Percentiles rank a stretch among this genome's conserved stretches.
Evolutionary conservation across 2,113 vertebrate genomes (phyloP).

Genomic region (Petromus typicus): DNA sequence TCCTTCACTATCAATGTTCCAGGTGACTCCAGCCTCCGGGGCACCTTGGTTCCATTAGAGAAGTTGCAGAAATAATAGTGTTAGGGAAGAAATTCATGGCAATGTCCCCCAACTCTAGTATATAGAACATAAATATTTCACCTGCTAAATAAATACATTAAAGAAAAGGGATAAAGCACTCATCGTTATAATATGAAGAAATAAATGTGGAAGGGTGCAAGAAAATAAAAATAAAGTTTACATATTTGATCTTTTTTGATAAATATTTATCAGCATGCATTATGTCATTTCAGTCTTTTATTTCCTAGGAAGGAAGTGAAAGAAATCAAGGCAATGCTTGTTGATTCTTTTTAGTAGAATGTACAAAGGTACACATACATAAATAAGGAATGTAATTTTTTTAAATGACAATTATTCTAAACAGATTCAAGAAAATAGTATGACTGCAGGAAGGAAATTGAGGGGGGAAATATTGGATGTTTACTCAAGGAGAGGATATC

Average conservation of each 20-base stretch:
- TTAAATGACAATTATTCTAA: background rate
- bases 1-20: background rate
- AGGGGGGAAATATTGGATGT: accelerated
- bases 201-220: background rate
- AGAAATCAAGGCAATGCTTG: accelerated
- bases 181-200: background rate
- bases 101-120: background rate
- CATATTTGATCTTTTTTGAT: background rate
- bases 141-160: background rate
- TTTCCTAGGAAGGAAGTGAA: background rate
- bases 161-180: background rate
- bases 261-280: background rate
- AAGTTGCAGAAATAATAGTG: background rate
- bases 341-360: background rate
- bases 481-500: accelerated
- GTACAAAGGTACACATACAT: background rate
- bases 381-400: background rate
- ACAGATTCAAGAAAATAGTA: background rate
- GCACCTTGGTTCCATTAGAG: background rate
- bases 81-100: background rate
- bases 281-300: background rate
- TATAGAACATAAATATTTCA: background rate
- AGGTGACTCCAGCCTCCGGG: too few relatives aligned
- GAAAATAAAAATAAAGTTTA: background rate
- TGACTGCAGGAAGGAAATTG: background rate